Base-by-base conservation (phyloP, 2,797 vertebrate species). In the Labeo calbasu region DNA sequence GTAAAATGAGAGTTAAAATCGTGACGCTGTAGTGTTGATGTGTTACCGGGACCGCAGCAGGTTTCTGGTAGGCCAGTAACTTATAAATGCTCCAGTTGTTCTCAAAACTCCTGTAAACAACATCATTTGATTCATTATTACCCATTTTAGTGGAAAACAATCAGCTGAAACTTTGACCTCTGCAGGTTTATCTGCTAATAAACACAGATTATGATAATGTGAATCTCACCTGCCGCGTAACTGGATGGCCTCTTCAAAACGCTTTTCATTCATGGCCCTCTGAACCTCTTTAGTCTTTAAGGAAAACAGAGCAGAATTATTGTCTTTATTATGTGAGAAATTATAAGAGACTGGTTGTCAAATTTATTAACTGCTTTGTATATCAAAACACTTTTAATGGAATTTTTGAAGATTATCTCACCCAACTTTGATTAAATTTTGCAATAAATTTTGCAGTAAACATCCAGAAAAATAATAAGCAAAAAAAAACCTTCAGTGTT, bases 61-160 rank as follows among this genome's bases (percentile, higher is more conserved):
- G 89, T 81, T 97, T 99, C 90, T 97, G 95, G 88, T 96, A 96
- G 0, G 97, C 94, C 32, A 99, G 93, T 55, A 97, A 93, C 86
- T 96, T 98, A 92, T 98, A 99, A 77, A 97, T 99, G 88, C 96
- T 98, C 97, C 95, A 99, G 93, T 99, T 99, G 92, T 97, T 99
- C 90, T 98, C 96, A 88, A 99, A 99, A 90, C 96, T 99, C 97
- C 98, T 99, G 85, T 61, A 92, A 89, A 69, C 66, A 86, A 28
- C 4, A 61, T 12, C 21, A 66, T 71, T 50, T 61, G 28, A 43
- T 13, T 59, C 12, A 63, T 36, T 14, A 59, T 40, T 66, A 10
- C 5, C 57, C 28, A 36, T 28, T 12, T 11, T 28, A 40, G 57
- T 4, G 4, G 15, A 21, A 59, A 85, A 25, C 46, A 55, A n/a